These are phyloP conservation scores for Premnoplex brunnescens DNA, from an alignment of 2,797 vertebrate species.

Conservation along the genomic window DNA sequence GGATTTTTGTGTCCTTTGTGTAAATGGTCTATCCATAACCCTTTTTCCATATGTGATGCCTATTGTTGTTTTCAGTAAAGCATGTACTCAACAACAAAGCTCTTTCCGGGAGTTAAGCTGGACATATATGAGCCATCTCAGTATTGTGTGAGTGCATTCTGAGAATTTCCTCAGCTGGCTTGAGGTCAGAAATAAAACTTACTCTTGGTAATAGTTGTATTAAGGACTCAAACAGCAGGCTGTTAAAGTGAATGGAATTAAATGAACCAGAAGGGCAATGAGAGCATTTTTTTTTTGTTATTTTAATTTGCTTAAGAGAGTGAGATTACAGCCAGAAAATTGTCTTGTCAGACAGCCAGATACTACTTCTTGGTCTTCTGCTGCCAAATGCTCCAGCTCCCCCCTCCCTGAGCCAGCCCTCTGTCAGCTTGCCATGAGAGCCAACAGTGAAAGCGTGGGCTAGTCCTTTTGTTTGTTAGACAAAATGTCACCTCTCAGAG, in stretches of 20 bases:
- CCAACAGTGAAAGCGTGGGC: not conserved
- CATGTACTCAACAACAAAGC: not conserved
- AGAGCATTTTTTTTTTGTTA: not conserved
- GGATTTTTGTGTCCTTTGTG: not conserved
- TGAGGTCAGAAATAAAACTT: slow-evolving; percentile 1
- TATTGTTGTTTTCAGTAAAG: not conserved
- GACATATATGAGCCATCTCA: not conserved
- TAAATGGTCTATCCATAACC: not conserved
- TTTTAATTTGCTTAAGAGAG: slow-evolving; percentile 52
- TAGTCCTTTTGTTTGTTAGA: not conserved
- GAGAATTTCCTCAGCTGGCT: not conserved
- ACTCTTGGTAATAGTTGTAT: not conserved
- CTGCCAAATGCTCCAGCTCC: not conserved
- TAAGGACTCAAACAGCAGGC: not conserved
- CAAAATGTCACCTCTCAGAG: not conserved
- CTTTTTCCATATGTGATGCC: not conserved
- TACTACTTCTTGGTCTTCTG: slow-evolving; percentile 8
- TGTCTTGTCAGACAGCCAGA: slow-evolving; percentile 47
- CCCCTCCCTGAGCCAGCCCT: not conserved
- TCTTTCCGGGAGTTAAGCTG: not conserved
- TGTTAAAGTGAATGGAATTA: slow-evolving; percentile 30
- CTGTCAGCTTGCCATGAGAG: not conserved
- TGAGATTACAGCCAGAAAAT: slow-evolving; percentile 49
- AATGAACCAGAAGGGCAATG: not conserved
- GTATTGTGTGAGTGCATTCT: not conserved